A percentile compares a stretch with the other conserved stretches of the same genome.
phyloP scores from a whole-genome alignment of 2,888 invertebrate species.

The Cybosia mesomella region DNA sequence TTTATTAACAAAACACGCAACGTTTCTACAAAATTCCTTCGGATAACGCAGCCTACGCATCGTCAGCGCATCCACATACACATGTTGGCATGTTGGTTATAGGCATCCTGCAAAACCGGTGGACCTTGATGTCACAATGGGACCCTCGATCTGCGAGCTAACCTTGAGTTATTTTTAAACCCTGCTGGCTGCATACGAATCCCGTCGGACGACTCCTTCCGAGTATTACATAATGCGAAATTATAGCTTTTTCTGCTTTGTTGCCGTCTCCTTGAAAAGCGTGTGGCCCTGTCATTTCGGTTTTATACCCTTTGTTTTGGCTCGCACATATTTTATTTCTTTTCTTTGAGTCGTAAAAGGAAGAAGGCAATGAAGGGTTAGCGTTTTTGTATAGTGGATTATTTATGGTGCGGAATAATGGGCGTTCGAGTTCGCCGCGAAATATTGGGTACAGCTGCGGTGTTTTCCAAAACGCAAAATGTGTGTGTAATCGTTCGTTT shows the following conservation, averaged over 20 bases:
- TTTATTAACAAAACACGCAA: conserved; percentile 6
- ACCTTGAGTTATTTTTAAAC: conserved; percentile 86
- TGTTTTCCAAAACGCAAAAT: conserved; percentile 58
- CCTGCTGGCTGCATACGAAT: conserved; percentile 78
- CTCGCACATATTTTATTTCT: conserved; percentile 83
- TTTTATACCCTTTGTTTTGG: conserved; percentile 84
- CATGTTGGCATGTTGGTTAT: conserved; percentile 55
- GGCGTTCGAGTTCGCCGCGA: conserved; percentile 66
- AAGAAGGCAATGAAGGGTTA: conserved; percentile 86
- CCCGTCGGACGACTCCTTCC: conserved; percentile 82
- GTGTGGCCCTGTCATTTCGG: conserved; percentile 85
- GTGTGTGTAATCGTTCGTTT: conserved; percentile 49
- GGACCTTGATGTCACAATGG: conserved; percentile 84
- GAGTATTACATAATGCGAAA: conserved; percentile 86
- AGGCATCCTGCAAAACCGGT: conserved; percentile 82
- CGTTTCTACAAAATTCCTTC: conserved; percentile 7
- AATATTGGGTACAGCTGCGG: conserved; percentile 74
- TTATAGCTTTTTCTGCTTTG: conserved; percentile 79
- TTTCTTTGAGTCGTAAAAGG: conserved; percentile 85
- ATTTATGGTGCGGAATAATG: conserved; percentile 84
- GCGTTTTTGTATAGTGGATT: conserved; percentile 80
- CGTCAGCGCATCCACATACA: conserved; percentile 59
- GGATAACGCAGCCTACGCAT: conserved; percentile 53
- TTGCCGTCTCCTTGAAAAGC: conserved; percentile 73
- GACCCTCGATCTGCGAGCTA: conserved; percentile 78